phyloP scores from a whole-genome alignment of 2,113 vertebrate species.

The Neoarius graeffei region DNA sequence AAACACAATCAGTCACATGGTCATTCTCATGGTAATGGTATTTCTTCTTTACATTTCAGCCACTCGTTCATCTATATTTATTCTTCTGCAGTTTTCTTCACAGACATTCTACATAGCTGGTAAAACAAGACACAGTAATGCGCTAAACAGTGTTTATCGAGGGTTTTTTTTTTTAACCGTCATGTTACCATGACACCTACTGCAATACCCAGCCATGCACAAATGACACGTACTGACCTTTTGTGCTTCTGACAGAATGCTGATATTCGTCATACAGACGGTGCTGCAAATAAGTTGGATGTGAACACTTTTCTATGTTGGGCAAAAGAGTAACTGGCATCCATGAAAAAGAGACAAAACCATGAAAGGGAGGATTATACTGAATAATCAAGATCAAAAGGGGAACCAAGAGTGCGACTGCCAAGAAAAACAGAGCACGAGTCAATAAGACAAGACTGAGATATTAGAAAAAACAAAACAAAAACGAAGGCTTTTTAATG shows the following conservation, averaged over 20 bases:
- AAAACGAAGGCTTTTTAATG: neutral
- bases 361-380: neutral
- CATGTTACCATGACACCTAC: constrained; percentile 22
- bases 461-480: neutral
- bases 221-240: constrained; percentile 8
- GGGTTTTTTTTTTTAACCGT: constrained; percentile 11
- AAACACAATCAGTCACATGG: neutral
- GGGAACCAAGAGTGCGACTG: neutral
- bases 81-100: too few species aligned
- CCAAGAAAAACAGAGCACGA: neutral
- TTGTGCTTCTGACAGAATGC: constrained; percentile 20
- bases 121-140: neutral
- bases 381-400: neutral
- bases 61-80: neutral
- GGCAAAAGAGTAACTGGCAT: neutral
- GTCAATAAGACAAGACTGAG: neutral
- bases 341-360: neutral
- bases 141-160: neutral
- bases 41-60: neutral
- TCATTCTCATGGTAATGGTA: too few species aligned
- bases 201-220: constrained; percentile 2
- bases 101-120: neutral
- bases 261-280: neutral
- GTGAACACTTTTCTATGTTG: neutral
- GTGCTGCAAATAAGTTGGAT: neutral